Conservation (phyloP, 2,113 vertebrate species). For the Plecotus auritus region DNA sequence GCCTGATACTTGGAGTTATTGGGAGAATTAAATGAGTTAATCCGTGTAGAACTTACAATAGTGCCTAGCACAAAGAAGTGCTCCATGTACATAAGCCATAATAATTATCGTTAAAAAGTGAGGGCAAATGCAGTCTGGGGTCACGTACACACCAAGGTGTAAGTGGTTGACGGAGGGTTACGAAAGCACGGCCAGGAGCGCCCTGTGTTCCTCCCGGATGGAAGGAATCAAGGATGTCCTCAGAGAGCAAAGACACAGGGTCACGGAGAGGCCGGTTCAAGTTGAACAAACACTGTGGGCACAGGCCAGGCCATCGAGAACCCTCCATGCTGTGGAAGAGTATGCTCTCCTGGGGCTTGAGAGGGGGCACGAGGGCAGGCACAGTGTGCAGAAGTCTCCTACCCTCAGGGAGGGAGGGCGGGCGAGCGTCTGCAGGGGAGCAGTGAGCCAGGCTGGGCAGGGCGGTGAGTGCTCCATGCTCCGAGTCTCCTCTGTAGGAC, state of each 20-base stretch:
- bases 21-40: not conserved
- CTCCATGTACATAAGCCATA: not conserved
- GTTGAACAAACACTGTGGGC: not conserved
- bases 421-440: fast-evolving
- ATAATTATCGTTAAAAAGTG: not conserved
- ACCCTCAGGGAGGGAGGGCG: not conserved
- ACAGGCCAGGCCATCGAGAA: not conserved
- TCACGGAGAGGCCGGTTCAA: not conserved
- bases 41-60: not conserved
- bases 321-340: not conserved
- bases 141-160: not conserved
- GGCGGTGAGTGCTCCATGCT: no score
- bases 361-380: not conserved
- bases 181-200: not conserved
- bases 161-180: not conserved
- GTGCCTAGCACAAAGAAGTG: not conserved
- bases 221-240: not conserved
- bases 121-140: not conserved
- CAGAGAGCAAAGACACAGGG: not conserved
- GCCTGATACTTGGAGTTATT: not conserved
- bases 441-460: not conserved
- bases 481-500: fast-evolving
- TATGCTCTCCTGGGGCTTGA: not conserved
- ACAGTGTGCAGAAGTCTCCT: not conserved
- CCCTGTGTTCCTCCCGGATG: not conserved